Percentiles rank a stretch among this genome's conserved stretches.
Conservation (phyloP, 1,140 invertebrate species). For the Dysdera silvatica region DNA sequence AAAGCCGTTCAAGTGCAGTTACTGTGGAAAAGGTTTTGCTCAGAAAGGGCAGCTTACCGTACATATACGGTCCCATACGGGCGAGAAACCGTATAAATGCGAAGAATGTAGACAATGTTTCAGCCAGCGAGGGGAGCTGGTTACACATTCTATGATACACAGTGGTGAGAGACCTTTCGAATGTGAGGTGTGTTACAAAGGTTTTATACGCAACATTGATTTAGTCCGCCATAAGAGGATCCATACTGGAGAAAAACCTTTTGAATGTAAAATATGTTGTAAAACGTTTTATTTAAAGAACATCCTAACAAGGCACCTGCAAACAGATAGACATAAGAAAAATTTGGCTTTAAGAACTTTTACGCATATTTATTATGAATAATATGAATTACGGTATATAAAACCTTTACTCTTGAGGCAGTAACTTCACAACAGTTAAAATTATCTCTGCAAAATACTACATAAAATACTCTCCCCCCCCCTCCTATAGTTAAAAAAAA, state of each 20-base stretch:
- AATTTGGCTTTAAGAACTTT: no score
- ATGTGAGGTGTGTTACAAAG: constrained; percentile 33
- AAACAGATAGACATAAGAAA: no score
- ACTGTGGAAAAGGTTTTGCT: constrained; percentile 46
- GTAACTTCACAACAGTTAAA: no score
- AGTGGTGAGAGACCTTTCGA: constrained; percentile 37
- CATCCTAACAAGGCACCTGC: no score
- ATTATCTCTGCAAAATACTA: no score
- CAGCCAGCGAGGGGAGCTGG: constrained; percentile 16
- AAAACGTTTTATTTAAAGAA: no score
- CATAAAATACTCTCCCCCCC: no score
- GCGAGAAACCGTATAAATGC: constrained; percentile 5
- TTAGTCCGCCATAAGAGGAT: constrained; percentile 41
- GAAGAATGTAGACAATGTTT: background rate
- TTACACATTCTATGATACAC: background rate
- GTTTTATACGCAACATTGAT: constrained; percentile 43
- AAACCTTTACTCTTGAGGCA: no score
- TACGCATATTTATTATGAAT: no score
- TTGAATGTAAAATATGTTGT: constrained; percentile 42
- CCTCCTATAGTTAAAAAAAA: no score
- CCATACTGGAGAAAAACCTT: constrained; percentile 46
- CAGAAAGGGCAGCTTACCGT: background rate
- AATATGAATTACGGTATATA: no score
- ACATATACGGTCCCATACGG: constrained; percentile 9
- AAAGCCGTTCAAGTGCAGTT: constrained; percentile 16